Conservation (phyloP, 92 coral and sea anemone genomes). For the Palythoa grandis region DNA sequence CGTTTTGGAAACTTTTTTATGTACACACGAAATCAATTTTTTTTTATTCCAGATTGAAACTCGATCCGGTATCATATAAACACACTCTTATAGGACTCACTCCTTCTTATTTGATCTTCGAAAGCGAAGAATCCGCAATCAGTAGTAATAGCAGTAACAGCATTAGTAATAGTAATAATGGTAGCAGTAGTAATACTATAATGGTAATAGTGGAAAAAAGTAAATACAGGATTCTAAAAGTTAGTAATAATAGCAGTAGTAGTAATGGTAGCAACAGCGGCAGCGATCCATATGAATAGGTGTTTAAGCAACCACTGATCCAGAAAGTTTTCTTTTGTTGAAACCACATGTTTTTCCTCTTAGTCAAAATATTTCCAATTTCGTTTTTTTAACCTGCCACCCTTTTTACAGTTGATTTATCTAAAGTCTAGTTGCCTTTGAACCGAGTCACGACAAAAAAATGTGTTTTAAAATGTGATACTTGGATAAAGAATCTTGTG, state of each 20-base stretch:
- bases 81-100: no score
- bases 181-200: no score
- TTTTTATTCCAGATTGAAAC: no score
- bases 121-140: no score
- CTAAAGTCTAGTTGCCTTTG: neutral
- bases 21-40: no score
- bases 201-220: no score
- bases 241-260: neutral
- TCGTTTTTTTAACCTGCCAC: neutral
- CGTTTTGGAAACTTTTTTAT: no score
- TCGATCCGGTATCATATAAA: no score
- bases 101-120: no score
- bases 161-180: no score
- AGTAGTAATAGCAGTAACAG: no score
- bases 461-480: no score
- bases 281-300: neutral
- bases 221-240: neutral
- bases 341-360: conserved; percentile 23
- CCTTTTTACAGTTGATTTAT: neutral
- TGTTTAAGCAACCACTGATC: neutral
- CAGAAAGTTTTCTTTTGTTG: neutral
- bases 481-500: neutral
- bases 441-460: neutral
- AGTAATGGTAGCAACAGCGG: neutral
- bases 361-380: conserved; percentile 13